Conservation (phyloP, 1,140 invertebrate genomes). For the Apis dorsata region DNA sequence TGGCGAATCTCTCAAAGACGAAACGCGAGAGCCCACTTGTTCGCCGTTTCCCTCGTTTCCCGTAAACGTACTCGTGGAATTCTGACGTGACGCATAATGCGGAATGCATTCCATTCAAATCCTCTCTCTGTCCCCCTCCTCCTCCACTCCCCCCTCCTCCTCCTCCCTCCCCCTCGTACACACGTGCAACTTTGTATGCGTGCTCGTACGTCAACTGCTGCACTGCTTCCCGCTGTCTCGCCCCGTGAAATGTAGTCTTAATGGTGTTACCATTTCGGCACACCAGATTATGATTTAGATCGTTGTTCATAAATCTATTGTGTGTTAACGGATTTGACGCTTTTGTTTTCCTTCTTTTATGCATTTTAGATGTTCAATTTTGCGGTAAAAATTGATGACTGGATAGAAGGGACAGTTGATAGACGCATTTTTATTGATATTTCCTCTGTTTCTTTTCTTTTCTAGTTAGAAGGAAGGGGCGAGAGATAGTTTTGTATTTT, state of each 20-base stretch:
- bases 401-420: too few relatives aligned
- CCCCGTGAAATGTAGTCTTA: conserved; percentile 47
- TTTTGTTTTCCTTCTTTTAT: neutral
- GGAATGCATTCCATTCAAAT: conserved; percentile 35
- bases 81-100: conserved; percentile 45
- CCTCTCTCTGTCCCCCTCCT: too few relatives aligned
- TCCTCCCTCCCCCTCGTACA: too few relatives aligned
- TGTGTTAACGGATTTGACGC: neutral
- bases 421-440: too few relatives aligned
- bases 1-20: conserved; percentile 14
- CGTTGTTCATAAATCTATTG: conserved; percentile 32
- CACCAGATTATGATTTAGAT: conserved; percentile 46
- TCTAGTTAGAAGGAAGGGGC: too few relatives aligned
- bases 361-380: neutral
- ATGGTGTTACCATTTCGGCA: conserved; percentile 41
- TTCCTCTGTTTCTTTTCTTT: too few relatives aligned
- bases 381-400: too few relatives aligned
- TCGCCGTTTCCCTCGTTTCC: conserved; percentile 16
- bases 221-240: conserved; percentile 10
- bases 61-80: conserved; percentile 30
- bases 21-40: conserved; percentile 13
- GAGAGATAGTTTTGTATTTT: too few relatives aligned
- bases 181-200: conserved; percentile 34
- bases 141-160: too few relatives aligned
- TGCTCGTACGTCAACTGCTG: conserved; percentile 28